These are phyloP conservation scores for Nezara viridula DNA, from an alignment of 2,888 invertebrate genomes.

Conservation along the genomic window DNA sequence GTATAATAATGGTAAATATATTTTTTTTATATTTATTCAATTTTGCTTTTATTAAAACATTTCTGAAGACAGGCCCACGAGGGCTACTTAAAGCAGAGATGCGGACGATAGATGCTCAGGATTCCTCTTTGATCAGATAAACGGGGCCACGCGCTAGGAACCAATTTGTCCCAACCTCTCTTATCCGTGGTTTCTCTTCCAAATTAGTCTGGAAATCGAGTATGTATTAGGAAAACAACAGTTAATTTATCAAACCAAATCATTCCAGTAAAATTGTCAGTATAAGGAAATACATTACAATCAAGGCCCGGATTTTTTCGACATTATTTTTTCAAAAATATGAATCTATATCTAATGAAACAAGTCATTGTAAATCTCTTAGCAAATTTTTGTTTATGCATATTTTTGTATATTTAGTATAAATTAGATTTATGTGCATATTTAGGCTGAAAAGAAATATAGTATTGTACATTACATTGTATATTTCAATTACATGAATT, in stretches of 20 bases:
- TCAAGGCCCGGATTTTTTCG: too few relatives aligned
- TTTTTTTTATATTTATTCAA: background rate
- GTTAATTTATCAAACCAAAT: background rate
- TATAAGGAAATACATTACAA: too few relatives aligned
- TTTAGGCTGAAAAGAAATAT: too few relatives aligned
- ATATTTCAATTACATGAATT: too few relatives aligned
- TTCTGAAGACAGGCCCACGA: background rate
- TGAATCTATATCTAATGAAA: too few relatives aligned
- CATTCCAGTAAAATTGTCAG: background rate
- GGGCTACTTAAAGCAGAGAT: background rate
- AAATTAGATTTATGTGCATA: too few relatives aligned
- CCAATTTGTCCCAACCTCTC: conserved; percentile 37
- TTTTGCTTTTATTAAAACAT: background rate
- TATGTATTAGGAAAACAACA: background rate
- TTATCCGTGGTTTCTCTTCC: background rate
- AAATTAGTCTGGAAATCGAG: background rate
- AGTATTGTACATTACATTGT: too few relatives aligned
- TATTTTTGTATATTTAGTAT: too few relatives aligned
- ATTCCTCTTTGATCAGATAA: conserved; percentile 42
- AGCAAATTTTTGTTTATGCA: too few relatives aligned
- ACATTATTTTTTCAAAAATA: too few relatives aligned
- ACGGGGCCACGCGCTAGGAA: conserved; percentile 20
- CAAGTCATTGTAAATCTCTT: too few relatives aligned
- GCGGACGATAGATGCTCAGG: background rate
- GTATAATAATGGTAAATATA: too few relatives aligned